Evolutionary conservation across 2,113 vertebrate species (phyloP).

Genomic region (Brevimyrus niger): DNA sequence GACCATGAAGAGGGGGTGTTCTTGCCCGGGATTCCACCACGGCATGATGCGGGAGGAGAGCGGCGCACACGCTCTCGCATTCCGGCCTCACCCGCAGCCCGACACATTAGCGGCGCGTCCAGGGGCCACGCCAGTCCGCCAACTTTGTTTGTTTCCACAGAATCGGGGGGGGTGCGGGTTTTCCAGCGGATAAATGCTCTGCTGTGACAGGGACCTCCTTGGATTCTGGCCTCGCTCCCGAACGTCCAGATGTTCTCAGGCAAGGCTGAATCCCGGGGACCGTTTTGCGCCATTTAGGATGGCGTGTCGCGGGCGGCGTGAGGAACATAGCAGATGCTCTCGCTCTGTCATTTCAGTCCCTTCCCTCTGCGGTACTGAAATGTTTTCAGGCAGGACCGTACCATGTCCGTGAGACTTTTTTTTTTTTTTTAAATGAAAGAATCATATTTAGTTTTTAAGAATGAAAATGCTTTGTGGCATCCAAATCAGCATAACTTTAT

Average conservation of each 20-base stretch:
- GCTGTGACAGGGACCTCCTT: constrained; percentile 48
- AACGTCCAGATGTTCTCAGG: constrained; percentile 44
- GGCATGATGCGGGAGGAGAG: constrained; percentile 27
- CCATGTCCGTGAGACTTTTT: background rate
- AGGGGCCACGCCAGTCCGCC: constrained; percentile 9
- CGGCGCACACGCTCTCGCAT: background rate
- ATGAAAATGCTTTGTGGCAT: background rate
- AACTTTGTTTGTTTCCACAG: constrained; percentile 27
- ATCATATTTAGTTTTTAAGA: background rate
- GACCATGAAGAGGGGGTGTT: constrained; percentile 46
- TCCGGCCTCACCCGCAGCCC: background rate
- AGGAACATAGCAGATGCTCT: constrained; percentile 35
- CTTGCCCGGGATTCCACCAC: constrained; percentile 43
- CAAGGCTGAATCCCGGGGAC: constrained; percentile 20
- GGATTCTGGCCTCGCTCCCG: constrained; percentile 39
- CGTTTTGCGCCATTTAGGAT: constrained; percentile 39
- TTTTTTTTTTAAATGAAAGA: background rate
- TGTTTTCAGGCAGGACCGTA: background rate
- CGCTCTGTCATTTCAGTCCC: background rate
- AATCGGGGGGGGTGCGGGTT: constrained; percentile 40
- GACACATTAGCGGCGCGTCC: background rate
- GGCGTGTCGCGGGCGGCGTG: constrained; percentile 47
- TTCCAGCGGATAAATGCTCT: constrained; percentile 31
- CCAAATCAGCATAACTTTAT: background rate
- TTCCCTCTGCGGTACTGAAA: background rate